Base-by-base conservation (phyloP, 2,888 invertebrate genomes). In the Malthinus seriepunctatus region DNA sequence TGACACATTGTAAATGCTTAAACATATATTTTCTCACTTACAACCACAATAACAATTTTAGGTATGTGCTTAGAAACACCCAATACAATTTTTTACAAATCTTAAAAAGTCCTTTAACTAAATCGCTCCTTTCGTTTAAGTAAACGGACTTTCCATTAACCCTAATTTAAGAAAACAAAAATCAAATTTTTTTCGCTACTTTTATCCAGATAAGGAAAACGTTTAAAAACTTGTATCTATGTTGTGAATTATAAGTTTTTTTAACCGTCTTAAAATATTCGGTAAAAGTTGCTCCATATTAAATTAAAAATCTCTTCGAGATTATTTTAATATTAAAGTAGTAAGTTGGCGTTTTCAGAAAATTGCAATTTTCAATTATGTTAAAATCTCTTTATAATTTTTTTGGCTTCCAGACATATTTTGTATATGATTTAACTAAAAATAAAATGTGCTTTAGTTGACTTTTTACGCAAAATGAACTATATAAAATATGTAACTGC, bases 1-100 rank as follows among this genome's bases (percentile, higher is more conserved):
- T 71, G 69, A 72, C 73, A 73, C 66, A 67, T 70, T 49, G 70
- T 70, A 69, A 59, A 68, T 64, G 65, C 56, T 55, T 63, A 60
- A 60, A 65, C 64, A 63, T 63, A 56, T 52, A 62, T 49, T 50
- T 63, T 56, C 54, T 63, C 56, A 62, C 60, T 59, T 62, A 62
- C 57, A 51, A 38, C 23, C 9, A 15, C 23, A 23, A 23, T 42
- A n/a, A n/a, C 39, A 42, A 42, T 14, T 42, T 42, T 42, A n/a
- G 4, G 3, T 42, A 39, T 39, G 3, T 23, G 23, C 23, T 23
- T 5, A 39, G n/a, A 42, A 9, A 15, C 6, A 15, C n/a, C 15
- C 9, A 15, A 15, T 42, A 6, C 5, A 15, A 1, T 15, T n/a
- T n/a, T 6, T 42, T 7, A 15, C n/a, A 6, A 15, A 15, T 15